Evolutionary conservation across 2,888 invertebrate genomes (phyloP), one percentile per base, ranked within the genome.

Genomic region (Gisinianus flammeolus): DNA sequence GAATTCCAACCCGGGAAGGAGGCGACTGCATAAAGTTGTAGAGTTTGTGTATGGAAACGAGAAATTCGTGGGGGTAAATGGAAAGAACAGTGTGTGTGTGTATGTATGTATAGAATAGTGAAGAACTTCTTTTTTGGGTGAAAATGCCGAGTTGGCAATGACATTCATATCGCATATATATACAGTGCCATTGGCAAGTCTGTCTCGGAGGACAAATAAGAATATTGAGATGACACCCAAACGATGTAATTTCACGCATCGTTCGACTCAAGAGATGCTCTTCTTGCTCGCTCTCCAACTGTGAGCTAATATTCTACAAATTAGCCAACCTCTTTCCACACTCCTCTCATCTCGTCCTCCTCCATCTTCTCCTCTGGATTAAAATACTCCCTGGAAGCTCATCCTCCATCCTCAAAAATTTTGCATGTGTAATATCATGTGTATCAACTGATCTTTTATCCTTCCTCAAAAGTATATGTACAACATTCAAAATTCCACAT

Each of bases 211-310:
- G 72, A 71, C 64, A 52, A 72, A 71, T 70, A 58, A 22, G 26
- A 77, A 73, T 74, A 69, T 73, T 73, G 72, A 79, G 79, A 79
- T 79, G 79, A 79, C 79, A 79, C 79, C 79, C 73, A 79, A 76
- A 77, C 76, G 77, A 79, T 79, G 79, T 70, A 79, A 79, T 79
- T 79, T 79, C 79, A 79, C 79, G 79, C 68, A 64, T 77, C 69
- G 77, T 44, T 77, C 69, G 33, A 54, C 71, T 79, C 62, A 69
- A 76, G 73, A 79, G 79, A 77, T 56, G 73, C 71, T 69, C 16
- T 54, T n/a, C 54, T 8, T 54, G 67, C 56, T 54, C 64, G 70
- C 76, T 67, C 64, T 74, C 76, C 73, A 64, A 74, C 79, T 77
- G 77, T 73, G 79, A 77, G 73, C 77, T 79, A 79, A 79, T 79